These are phyloP conservation scores for Wasmannia auropunctata DNA, from an alignment of 1,140 invertebrate genomes.

Conservation along the genomic window DNA sequence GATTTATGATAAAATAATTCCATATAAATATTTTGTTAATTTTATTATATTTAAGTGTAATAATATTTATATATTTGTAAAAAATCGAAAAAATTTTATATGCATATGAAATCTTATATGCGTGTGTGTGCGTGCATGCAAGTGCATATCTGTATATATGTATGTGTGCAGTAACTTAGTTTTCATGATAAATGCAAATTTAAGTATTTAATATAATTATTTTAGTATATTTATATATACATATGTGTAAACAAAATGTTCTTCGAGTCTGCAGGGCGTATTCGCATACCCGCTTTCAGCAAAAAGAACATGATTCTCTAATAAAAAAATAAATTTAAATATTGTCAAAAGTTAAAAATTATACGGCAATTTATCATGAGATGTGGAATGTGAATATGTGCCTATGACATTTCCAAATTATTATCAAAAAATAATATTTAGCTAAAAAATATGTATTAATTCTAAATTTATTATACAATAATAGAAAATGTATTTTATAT, in stretches of 20 bases:
- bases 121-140: not conserved
- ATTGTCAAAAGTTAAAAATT: not conserved
- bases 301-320: not conserved
- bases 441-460: conserved; percentile 39
- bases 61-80: too few relatives aligned
- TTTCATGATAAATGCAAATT: not conserved
- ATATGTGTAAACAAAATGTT: conserved; percentile 16
- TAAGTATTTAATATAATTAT: conserved; percentile 31
- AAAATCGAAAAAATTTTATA: not conserved
- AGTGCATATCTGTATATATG: not conserved
- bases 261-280: not conserved
- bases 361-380: not conserved
- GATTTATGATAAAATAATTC: too few relatives aligned
- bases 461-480: not conserved
- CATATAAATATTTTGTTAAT: too few relatives aligned
- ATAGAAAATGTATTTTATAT: conserved; percentile 37
- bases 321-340: not conserved
- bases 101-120: not conserved
- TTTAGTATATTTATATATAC: conserved; percentile 31
- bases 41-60: too few relatives aligned
- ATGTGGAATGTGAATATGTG: conserved; percentile 1
- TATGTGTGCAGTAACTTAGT: not conserved
- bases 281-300: not conserved
- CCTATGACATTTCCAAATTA: conserved; percentile 33
- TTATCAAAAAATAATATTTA: not conserved